Evolutionary conservation across 2,113 vertebrate species (phyloP), one percentile per base, ranked within the genome.

Genomic region (Psittacara wagleri): DNA sequence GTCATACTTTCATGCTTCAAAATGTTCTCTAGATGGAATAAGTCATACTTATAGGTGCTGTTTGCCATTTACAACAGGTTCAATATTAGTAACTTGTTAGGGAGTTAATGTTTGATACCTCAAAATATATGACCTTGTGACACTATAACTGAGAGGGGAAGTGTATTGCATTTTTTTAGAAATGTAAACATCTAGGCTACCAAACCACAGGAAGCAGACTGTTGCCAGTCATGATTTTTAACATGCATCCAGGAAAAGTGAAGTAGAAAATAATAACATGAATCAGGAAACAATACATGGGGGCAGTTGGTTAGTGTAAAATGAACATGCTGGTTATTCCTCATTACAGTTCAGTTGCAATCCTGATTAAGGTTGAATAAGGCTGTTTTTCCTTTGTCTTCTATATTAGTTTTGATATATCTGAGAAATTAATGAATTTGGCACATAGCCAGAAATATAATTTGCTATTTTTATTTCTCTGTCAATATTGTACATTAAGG

Each of bases 391-490:
- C 70, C 91, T 98, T 97, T 94, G 44, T 67, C 75, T 57, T 96
- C 15, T 22, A 84, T 95, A 94, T 97, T 97, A 78, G 92, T 97
- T 96, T 80, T 81, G 64, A 95, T 91, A 96, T 94, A 90, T 90
- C 91, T 92, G 87, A 86, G 95, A 97, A 96, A 96, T 97, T 98
- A 98, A 98, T 98, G 96, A 97, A 97, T 90, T 93, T 98, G 98
- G 98, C 96, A 95, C 43, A 83, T 24, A 48, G 92, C 96, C 97
- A 97, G 96, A 95, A 98, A 95, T 77, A 97, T 97, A 98, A 98
- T 98, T 98, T 98, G 85, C 94, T 97, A 95, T 98, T 98, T 98
- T 98, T 98, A 98, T 98, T 97, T 98, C 95, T 98, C 95, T 98
- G 97, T 98, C 98, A 98, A 98, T 98, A 98, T 97, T 94, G 91